phyloP scores from a whole-genome alignment of 2,888 invertebrate species.

The Oscheius sp. region DNA sequence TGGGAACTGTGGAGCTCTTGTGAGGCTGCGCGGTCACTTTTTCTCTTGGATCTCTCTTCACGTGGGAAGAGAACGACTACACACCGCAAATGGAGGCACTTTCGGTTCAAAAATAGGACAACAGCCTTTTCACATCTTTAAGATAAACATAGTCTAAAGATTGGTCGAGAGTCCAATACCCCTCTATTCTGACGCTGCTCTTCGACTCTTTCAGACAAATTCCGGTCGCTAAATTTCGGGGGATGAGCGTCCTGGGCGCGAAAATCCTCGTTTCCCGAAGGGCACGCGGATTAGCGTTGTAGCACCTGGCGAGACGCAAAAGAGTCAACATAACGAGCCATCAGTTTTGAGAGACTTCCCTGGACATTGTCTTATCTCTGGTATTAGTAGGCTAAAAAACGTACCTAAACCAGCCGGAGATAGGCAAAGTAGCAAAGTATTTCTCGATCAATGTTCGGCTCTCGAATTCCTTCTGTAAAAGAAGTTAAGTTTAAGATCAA shows the following conservation, averaged over 20 bases:
- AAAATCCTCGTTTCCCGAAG: constrained; percentile 10
- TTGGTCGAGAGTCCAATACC: too few relatives aligned
- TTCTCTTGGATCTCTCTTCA: too few relatives aligned
- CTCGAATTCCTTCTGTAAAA: constrained; percentile 52
- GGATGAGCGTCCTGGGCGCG: background rate
- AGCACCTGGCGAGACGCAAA: background rate
- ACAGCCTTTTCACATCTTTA: too few relatives aligned
- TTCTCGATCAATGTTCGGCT: constrained; percentile 46
- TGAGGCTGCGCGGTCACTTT: too few relatives aligned
- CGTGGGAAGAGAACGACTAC: too few relatives aligned
- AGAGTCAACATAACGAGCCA: constrained; percentile 1
- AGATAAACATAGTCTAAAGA: too few relatives aligned
- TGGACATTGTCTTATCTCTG: background rate
- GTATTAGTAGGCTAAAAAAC: background rate
- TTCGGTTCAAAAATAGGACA: too few relatives aligned
- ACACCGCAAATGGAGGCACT: too few relatives aligned
- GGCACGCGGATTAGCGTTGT: constrained; percentile 29
- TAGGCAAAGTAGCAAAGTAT: constrained; percentile 59
- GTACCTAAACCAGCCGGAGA: constrained; percentile 65
- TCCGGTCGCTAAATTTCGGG: background rate
- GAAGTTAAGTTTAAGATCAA: too few relatives aligned
- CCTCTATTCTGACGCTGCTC: too few relatives aligned
- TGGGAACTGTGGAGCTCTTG: constrained; percentile 6
- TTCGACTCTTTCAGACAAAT: background rate
- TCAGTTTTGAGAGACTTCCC: too few relatives aligned